Percentiles rank a stretch among this genome's conserved stretches.
These are phyloP conservation scores for Lamellibrachia columna DNA, from an alignment of 2,888 invertebrate genomes.

Conservation along the genomic window DNA sequence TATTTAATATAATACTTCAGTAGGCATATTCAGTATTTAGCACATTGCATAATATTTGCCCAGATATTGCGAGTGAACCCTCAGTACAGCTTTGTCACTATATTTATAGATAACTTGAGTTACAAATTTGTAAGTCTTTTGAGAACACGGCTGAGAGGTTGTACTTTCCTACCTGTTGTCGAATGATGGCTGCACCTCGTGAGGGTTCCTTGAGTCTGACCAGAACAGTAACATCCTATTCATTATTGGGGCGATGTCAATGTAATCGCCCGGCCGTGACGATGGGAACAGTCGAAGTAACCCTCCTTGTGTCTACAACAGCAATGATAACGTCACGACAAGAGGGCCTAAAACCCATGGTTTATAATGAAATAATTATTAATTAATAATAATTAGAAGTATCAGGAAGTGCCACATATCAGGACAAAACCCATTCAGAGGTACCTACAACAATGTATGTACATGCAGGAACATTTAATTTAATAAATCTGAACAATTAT, in stretches of 20 bases:
- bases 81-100: too few species aligned
- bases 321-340: background rate
- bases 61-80: too few species aligned
- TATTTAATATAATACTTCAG: too few species aligned
- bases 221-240: conserved; percentile 96
- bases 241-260: conserved; percentile 91
- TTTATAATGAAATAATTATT: background rate
- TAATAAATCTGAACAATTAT: too few species aligned
- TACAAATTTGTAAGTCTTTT: too few species aligned
- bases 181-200: conserved; percentile 90
- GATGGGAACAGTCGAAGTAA: conserved; percentile 77
- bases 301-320: conserved; percentile 74
- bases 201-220: conserved; percentile 96
- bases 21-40: too few species aligned
- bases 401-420: too few species aligned
- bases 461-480: too few species aligned
- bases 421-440: too few species aligned
- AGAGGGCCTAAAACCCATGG: background rate
- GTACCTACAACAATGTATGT: too few species aligned
- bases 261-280: conserved; percentile 87
- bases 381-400: background rate
- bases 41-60: too few species aligned
- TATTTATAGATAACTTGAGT: too few species aligned
- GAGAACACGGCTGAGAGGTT: background rate
- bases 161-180: conserved; percentile 25